Evolutionary conservation across 2,797 vertebrate species (phyloP).

Genomic region (Crax fasciolata): DNA sequence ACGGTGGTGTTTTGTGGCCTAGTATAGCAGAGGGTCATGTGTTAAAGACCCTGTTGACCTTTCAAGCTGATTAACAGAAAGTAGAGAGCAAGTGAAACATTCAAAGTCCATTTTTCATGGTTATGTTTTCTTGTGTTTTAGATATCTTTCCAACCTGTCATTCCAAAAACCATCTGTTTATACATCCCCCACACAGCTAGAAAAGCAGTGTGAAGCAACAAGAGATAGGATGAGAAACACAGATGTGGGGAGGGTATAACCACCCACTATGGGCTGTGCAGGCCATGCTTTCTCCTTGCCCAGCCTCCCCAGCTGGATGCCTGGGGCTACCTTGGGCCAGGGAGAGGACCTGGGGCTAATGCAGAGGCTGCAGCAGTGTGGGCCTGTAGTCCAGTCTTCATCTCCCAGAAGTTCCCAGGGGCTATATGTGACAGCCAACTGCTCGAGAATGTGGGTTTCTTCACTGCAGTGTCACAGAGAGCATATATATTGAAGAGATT

Average conservation of each 20-base stretch:
- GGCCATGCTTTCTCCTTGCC: not conserved
- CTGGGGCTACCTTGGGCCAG: accelerated
- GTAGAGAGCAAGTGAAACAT: not conserved
- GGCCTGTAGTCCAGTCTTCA: not conserved
- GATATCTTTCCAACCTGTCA: not conserved
- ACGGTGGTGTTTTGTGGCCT: not conserved
- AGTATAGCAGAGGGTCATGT: not conserved
- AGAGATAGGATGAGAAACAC: not conserved
- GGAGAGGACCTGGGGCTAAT: accelerated
- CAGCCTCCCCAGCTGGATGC: not conserved
- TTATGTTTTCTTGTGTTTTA: not conserved
- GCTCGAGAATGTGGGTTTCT: not conserved
- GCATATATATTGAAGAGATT: not conserved
- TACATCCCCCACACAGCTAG: not conserved
- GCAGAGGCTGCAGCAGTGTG: not conserved
- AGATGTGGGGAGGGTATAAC: not conserved
- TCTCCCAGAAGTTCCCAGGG: not conserved
- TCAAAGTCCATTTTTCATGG: not conserved
- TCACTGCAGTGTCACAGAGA: not conserved
- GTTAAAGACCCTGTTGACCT: not conserved
- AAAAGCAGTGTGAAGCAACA: not conserved
- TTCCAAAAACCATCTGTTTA: constrained; percentile 51
- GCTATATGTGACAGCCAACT: not conserved
- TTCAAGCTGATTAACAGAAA: not conserved
- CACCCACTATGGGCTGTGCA: accelerated